Percentiles rank a stretch among this genome's conserved stretches.
Evolutionary conservation across 2,113 vertebrate species (phyloP).

Genomic region (Strix uralensis): DNA sequence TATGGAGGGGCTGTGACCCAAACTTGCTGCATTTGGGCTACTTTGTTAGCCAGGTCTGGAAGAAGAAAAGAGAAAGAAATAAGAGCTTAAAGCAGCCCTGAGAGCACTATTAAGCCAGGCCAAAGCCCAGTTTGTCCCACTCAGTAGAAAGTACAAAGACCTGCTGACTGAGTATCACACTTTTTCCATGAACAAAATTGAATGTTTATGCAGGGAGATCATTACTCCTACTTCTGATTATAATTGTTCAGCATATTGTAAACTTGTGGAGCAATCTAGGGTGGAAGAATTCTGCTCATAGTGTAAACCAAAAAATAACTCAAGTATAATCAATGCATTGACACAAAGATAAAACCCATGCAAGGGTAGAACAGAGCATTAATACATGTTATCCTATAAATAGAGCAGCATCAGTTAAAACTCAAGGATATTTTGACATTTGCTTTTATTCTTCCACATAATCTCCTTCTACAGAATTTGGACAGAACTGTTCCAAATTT

Average conservation of each 20-base stretch:
- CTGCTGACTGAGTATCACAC: background rate
- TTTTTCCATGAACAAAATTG: background rate
- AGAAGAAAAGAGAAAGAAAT: background rate
- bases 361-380: background rate
- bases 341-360: background rate
- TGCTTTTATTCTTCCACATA: background rate
- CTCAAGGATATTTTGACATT: background rate
- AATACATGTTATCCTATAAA: background rate
- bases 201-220: background rate
- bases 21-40: background rate
- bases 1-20: accelerated
- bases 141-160: background rate
- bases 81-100: background rate
- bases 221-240: background rate
- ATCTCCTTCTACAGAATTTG: background rate
- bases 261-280: background rate
- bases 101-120: background rate
- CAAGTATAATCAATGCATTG: background rate
- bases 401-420: background rate
- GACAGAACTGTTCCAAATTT: background rate
- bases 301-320: background rate
- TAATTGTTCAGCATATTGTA: background rate
- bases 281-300: background rate
- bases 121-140: background rate
- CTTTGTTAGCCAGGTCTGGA: background rate